Evolutionary conservation across 2,797 vertebrate species (phyloP).

Genomic region (Catostomus latipinnis): DNA sequence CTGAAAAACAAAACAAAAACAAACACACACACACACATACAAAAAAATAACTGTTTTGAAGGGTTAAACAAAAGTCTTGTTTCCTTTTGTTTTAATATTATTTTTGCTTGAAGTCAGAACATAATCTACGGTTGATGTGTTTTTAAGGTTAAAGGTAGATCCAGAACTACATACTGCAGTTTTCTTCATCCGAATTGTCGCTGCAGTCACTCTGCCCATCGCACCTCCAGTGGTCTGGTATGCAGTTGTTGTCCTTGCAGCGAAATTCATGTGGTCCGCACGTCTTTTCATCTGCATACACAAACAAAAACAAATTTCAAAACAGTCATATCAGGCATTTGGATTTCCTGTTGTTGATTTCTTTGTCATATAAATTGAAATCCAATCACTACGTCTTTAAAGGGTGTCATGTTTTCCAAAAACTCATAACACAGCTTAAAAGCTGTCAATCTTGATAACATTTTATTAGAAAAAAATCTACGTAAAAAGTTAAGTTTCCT

Average conservation of each 20-base stretch:
- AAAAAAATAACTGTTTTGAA: too few relatives aligned
- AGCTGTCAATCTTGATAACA: too few relatives aligned
- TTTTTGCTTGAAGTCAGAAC: too few relatives aligned
- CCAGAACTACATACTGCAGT: conserved; percentile 82
- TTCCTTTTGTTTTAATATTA: too few relatives aligned
- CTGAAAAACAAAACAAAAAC: neutral
- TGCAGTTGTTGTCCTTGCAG: conserved; percentile 89
- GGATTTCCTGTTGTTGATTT: neutral
- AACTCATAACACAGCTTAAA: too few relatives aligned
- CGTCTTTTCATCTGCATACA: conserved; percentile 84
- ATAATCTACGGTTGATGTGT: too few relatives aligned
- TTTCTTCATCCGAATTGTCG: conserved; percentile 89
- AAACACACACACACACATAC: neutral
- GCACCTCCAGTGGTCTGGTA: conserved; percentile 88
- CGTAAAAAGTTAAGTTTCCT: too few relatives aligned
- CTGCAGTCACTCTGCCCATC: conserved; percentile 89
- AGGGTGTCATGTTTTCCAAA: too few relatives aligned
- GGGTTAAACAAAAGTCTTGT: too few relatives aligned
- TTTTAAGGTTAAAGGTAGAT: neutral
- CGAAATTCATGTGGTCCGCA: conserved; percentile 88
- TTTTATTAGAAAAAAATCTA: too few relatives aligned
- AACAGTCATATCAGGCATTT: conserved; percentile 28
- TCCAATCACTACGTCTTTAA: too few relatives aligned
- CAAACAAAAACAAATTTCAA: conserved; percentile 44
- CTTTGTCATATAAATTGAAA: neutral